Evolutionary conservation across 2,888 invertebrate genomes (phyloP), one percentile per base, ranked within the genome.

Genomic region (Dolomedes plantarius): DNA sequence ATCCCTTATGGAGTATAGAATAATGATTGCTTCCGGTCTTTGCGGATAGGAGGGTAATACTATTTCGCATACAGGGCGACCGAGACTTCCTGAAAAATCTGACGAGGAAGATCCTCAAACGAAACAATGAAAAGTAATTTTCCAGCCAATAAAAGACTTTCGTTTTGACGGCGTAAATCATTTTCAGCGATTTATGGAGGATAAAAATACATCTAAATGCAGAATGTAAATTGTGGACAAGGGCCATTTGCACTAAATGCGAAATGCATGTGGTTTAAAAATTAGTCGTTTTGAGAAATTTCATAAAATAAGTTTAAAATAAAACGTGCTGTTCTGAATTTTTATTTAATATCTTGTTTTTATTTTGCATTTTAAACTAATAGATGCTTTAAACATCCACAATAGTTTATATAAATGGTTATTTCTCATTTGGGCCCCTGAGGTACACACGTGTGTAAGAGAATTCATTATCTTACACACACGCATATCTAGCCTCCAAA

Each of bases 1-100:
- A 39, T 7, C 36, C 11, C 29, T 64, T 1, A 16, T 75, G 5
- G 28, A 65, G n/a, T n/a, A n/a, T 13, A 27, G 36, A 9, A 75
- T 75, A 39, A 5, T 3, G 7, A 27, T 39, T 39, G 41, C 65
- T 5, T 31, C 9, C 90, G 23, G 28, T 56, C n/a, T 19, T 13
- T 1, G 50, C 56, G 29, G 89, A n/a, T n/a, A 73, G 19, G 36
- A 56, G 1, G 32, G 56, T 31, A 73, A n/a, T n/a, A 1, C 7
- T 1, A 0, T 9, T n/a, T 9, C 13, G n/a, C 9, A 13, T 13
- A 7, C 56, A n/a, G 9, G 56, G 23, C 2, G 7, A 19, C n/a
- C 56, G 23, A 6, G 56, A 9, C 36, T 36, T 9, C 36, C 36
- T 5, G 36, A 5, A 36, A 36, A 9, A 36, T 36, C 36, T 7